Percentiles rank a stretch among this genome's conserved stretches.
Evolutionary conservation across 2,113 vertebrate genomes (phyloP).

Genomic region (Calonectris borealis): DNA sequence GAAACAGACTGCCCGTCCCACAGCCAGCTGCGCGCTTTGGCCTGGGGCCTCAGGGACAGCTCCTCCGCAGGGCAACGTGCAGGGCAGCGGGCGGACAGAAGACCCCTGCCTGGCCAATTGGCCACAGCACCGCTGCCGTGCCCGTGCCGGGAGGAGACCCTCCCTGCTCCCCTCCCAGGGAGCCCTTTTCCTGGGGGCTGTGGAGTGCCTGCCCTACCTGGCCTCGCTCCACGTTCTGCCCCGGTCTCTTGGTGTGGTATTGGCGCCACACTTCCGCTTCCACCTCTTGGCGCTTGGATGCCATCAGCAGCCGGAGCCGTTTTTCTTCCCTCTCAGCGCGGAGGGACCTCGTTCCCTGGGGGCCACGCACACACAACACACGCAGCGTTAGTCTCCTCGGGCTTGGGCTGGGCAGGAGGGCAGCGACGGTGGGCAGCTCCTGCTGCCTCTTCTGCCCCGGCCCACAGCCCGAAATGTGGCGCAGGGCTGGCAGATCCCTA

Average conservation of each 20-base stretch:
- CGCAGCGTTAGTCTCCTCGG: background rate
- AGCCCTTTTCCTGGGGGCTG: background rate
- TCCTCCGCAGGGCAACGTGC: background rate
- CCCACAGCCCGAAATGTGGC: background rate
- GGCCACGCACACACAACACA: background rate
- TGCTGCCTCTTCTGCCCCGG: background rate
- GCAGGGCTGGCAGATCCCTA: background rate
- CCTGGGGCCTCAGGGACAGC: background rate
- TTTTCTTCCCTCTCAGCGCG: background rate
- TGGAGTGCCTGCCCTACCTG: background rate
- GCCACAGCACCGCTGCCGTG: background rate
- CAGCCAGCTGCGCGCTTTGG: too few species aligned
- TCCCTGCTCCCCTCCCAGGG: background rate
- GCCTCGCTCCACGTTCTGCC: background rate
- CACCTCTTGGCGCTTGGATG: background rate
- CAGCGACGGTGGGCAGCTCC: background rate
- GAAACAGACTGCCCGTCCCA: too few species aligned
- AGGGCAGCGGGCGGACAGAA: background rate
- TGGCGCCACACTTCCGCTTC: background rate
- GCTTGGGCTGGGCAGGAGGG: background rate
- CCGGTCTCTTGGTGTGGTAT: background rate
- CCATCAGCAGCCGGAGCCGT: background rate
- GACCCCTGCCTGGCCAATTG: background rate
- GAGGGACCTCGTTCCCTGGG: background rate
- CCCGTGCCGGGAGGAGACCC: background rate